These are phyloP conservation scores for Tamias sibiricus DNA, from an alignment of 2,113 vertebrate species.

Conservation along the genomic window DNA sequence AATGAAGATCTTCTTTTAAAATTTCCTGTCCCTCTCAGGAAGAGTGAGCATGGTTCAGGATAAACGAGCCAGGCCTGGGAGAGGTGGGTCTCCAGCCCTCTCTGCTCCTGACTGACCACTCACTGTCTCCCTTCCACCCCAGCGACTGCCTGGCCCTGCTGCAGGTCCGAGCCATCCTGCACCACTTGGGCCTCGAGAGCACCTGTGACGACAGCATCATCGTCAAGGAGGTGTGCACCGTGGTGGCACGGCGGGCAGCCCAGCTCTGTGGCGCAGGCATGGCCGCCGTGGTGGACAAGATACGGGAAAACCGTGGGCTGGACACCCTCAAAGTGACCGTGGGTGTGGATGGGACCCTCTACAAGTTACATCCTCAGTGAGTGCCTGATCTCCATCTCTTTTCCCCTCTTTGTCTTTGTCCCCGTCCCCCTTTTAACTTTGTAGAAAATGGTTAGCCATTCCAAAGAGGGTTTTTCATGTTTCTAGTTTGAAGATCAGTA, in stretches of 20 bases:
- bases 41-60: too few species aligned
- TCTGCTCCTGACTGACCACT: neutral
- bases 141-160: conserved; percentile 97
- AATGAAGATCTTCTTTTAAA: neutral
- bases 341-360: conserved; percentile 97
- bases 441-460: too few species aligned
- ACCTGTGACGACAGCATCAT: conserved; percentile 97
- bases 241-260: conserved; percentile 92
- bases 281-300: conserved; percentile 96
- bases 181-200: conserved; percentile 94
- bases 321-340: conserved; percentile 93
- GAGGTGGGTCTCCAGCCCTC: neutral
- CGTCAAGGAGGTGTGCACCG: conserved; percentile 96
- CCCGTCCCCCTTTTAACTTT: neutral
- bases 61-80: neutral
- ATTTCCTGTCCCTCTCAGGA: neutral
- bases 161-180: conserved; percentile 96
- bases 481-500: neutral
- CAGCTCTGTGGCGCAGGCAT: conserved; percentile 96
- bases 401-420: too few species aligned
- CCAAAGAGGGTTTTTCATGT: neutral
- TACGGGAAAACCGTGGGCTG: conserved; percentile 94
- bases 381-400: conserved; percentile 55
- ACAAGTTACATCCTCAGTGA: conserved; percentile 98
- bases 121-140: accelerated